Base-by-base conservation (phyloP, 2,888 invertebrate species). In the Tromatobia lineatoria region DNA sequence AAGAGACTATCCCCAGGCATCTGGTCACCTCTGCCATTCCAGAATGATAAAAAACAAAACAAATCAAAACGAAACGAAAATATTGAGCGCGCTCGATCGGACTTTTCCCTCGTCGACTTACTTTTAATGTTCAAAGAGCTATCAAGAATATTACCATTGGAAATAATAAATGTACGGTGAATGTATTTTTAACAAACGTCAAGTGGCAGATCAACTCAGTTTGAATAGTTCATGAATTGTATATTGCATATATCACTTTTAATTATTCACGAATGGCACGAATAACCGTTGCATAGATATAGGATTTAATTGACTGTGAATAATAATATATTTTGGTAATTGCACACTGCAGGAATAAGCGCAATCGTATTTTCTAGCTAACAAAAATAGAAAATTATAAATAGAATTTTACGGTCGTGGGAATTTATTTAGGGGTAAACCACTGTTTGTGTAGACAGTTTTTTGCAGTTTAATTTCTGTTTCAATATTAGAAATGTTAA, bases 1-100 rank as follows among this genome's bases (percentile, higher is more conserved):
- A 83, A 73, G 76, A 78, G 83, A 57, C 66, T 70, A 76, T 80
- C 77, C 70, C 79, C 71, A 47, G 71, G 42, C 78, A 34, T 84
- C 59, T 78, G 57, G 50, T 59, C 66, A 85, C 38, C 71, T 66
- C 52, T 50, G 11, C 47, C 66, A 6, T 57, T 67, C 23, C 29
- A 52, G 45, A 67, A 73, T 10, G 25, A 25, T 47, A 13, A 38
- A 78, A 74, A 50, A 64, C 38, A 15, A 10, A 45, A 47, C 8
- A 10, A 45, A 4, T 0, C 75, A 45, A 59, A 70, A 69, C 42
- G n/a, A n/a, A n/a, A 50, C 20, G 47, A 57, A 64, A 61, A 38
- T 61, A 70, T 69, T 64, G 66, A 52, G 23, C n/a, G 29, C 29
- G 15, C 18, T 29, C 54, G 29, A 75, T 61, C 57, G 47, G 42